phyloP scores from a whole-genome alignment of 1,140 invertebrate species.

The Goniozus legneri region DNA sequence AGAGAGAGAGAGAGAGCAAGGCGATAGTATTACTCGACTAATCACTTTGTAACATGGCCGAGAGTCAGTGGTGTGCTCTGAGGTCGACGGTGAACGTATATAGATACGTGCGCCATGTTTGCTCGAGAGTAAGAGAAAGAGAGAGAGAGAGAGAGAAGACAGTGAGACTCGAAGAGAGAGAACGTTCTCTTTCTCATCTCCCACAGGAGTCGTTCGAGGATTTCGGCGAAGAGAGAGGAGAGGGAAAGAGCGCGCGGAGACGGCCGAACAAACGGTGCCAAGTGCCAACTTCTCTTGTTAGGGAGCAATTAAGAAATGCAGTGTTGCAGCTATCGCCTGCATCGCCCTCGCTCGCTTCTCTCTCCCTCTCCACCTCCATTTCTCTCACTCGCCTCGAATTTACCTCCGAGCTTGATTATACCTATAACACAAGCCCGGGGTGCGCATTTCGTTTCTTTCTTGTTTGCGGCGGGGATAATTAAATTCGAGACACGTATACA shows the following conservation, averaged over 20 bases:
- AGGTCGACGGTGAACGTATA: neutral
- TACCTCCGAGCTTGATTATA: too few relatives aligned
- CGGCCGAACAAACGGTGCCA: slow-evolving; percentile 39
- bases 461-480: too few relatives aligned
- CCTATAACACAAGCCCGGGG: too few relatives aligned
- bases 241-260: too few relatives aligned
- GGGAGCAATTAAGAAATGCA: slow-evolving; percentile 49
- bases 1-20: slow-evolving; percentile 16
- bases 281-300: slow-evolving; percentile 45
- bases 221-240: slow-evolving; percentile 27
- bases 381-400: too few relatives aligned
- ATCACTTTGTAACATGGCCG: slow-evolving; percentile 43
- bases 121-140: slow-evolving; percentile 7
- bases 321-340: slow-evolving; percentile 32
- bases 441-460: too few relatives aligned
- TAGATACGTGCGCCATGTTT: neutral
- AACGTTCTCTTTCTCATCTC: too few relatives aligned
- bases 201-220: slow-evolving; percentile 26
- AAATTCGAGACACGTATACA: too few relatives aligned
- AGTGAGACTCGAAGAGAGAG: slow-evolving; percentile 9
- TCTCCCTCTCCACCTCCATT: too few relatives aligned
- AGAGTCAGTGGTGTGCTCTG: slow-evolving; percentile 15
- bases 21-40: slow-evolving; percentile 44
- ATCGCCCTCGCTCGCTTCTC: too few relatives aligned
- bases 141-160: neutral